These are phyloP conservation scores for Halcyon malimbica DNA, from an alignment of 2,113 vertebrate genomes.

Conservation along the genomic window DNA sequence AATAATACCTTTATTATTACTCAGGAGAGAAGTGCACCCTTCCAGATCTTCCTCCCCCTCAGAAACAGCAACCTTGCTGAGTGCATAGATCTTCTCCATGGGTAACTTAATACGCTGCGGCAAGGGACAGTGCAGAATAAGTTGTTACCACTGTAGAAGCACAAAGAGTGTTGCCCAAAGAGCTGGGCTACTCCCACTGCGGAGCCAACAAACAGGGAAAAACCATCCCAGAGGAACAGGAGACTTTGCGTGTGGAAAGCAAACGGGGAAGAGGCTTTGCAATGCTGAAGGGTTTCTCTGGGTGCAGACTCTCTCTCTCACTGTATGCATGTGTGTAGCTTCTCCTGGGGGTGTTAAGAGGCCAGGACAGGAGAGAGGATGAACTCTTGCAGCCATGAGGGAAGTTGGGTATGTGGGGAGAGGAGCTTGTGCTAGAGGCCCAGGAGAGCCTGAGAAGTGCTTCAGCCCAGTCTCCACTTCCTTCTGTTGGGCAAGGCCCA, in stretches of 20 bases:
- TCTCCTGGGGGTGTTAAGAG: not conserved
- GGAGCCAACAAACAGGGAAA: not conserved
- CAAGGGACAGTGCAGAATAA: not conserved
- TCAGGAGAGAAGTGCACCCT: not conserved
- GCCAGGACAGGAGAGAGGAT: no score
- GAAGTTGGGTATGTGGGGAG: not conserved
- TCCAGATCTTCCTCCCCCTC: not conserved
- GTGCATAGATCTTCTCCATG: fast-evolving
- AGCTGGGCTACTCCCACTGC: not conserved
- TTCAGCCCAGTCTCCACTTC: fast-evolving
- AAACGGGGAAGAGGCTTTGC: not conserved
- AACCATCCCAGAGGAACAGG: not conserved
- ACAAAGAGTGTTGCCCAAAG: not conserved
- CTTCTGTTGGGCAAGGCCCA: not conserved
- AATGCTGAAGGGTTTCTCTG: not conserved
- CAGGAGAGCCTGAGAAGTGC: not conserved
- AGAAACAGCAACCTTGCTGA: not conserved
- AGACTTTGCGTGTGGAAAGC: not conserved
- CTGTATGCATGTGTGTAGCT: fast-evolving
- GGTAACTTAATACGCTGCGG: not conserved
- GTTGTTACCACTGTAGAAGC: not conserved
- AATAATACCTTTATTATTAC: not conserved
- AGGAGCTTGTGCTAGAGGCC: not conserved
- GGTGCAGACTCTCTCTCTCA: not conserved
- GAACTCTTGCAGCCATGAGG: not conserved